Base-by-base conservation (phyloP, 2,113 vertebrate genomes). In the Fregata magnificens region DNA sequence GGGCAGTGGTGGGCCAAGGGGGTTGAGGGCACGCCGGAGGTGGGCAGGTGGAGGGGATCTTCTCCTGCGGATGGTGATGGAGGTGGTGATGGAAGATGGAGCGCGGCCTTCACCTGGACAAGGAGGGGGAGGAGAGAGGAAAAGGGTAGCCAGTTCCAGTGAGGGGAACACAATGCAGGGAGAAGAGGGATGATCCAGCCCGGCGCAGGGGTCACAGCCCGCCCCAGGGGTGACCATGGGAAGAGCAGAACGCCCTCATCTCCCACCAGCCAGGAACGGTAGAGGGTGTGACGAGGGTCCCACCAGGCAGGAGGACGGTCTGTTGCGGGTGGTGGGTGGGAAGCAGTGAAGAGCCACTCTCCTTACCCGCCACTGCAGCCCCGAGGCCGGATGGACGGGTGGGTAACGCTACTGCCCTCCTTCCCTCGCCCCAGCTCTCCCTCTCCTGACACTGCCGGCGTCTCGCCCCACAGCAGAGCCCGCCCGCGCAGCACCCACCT, bases 381-480 rank as follows among this genome's bases (percentile, higher is more conserved):
- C 21, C 0, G 5, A 58, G 72, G 38, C 32, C 8, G 5, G 80
- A 4, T 2, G 2, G 52, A 6, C 3, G 13, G 32, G 50, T 38
- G 63, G 82, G 67, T 92, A 69, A 92, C 0, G 5, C 25, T 55
- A 36, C 73, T 78, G 10, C 24, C 21, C 63, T 86, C 24, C 71
- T 73, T 89, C 65, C n/a, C 59, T 42, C 9, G 0, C 61, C 58
- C 42, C 86, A 93, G 29, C 59, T 83, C 38, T 78, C 8, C 32
- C 50, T 6, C 20, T 86, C 44, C 85, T 93, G 71, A 96, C 67
- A 20, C 59, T 80, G 29, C 63, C 0, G 3, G 5, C 18, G 4
- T 95, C 93, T 97, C 1, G 0, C 29, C 72, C 78, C 85, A 88
- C 97, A 96, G 94, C 93, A 93, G 86, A 96, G 16, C 89, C 93